A percentile compares a stretch with the other conserved stretches of the same genome.
Evolutionary conservation across 2,113 vertebrate genomes (phyloP).

Genomic region (Leiothrix lutea): DNA sequence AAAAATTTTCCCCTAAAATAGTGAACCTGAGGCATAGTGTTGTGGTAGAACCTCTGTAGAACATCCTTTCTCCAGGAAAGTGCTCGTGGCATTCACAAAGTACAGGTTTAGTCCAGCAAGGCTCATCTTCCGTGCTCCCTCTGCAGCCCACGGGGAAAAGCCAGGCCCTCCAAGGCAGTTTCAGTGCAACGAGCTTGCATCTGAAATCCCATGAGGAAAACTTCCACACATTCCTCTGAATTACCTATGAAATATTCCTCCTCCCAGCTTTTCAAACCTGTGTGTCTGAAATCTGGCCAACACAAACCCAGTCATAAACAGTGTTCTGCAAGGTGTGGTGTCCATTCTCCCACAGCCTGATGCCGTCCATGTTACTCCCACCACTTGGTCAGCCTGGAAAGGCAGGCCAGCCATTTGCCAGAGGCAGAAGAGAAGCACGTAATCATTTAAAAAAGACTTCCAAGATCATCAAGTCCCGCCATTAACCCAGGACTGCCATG

Average conservation of each 20-base stretch:
- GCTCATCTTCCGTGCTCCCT: neutral
- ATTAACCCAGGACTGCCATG: neutral
- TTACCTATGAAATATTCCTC: neutral
- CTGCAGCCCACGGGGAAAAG: neutral
- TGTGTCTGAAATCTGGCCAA: neutral
- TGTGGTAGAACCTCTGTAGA: neutral
- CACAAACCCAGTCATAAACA: accelerated
- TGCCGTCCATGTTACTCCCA: neutral
- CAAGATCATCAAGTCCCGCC: neutral
- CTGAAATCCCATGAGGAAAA: neutral
- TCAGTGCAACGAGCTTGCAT: neutral
- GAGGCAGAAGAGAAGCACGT: neutral
- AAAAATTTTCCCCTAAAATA: neutral
- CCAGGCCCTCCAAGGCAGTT: neutral
- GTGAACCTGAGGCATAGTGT: neutral
- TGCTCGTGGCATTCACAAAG: neutral
- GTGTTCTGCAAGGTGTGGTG: neutral
- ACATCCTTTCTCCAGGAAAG: neutral
- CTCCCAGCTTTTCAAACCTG: neutral
- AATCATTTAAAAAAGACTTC: neutral
- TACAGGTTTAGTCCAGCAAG: neutral
- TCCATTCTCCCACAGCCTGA: neutral
- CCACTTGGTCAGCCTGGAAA: accelerated
- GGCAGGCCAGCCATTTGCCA: neutral
- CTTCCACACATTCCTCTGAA: neutral